These are phyloP conservation scores for Puffinus mauretanicus DNA, from an alignment of 2,113 vertebrate genomes.

Conservation along the genomic window DNA sequence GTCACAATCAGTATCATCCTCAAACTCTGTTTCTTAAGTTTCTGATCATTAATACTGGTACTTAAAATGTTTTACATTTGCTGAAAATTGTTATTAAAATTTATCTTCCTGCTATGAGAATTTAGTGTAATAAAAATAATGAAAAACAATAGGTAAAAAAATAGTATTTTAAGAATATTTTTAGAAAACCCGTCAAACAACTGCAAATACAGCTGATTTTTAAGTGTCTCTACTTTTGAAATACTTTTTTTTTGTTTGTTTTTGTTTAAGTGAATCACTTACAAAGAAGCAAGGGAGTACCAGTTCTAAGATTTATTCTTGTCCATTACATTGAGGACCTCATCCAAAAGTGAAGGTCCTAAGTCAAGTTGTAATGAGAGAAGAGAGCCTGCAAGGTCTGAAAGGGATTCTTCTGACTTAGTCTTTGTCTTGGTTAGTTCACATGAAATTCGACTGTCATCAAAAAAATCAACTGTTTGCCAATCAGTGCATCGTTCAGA, in stretches of 20 bases:
- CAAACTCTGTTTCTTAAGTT: slow-evolving; percentile 4
- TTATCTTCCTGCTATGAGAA: slow-evolving; percentile 30
- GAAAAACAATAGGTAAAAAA: slow-evolving; percentile 69
- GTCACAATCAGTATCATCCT: background rate
- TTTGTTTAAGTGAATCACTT: slow-evolving; percentile 29
- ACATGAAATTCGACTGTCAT: slow-evolving; percentile 78
- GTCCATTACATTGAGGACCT: slow-evolving; percentile 98
- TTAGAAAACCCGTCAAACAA: slow-evolving; percentile 67
- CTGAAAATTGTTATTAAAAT: slow-evolving; percentile 49
- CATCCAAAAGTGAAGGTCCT: slow-evolving; percentile 96
- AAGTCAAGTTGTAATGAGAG: slow-evolving; percentile 94
- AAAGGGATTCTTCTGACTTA: slow-evolving; percentile 85
- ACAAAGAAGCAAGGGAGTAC: slow-evolving; percentile 1
- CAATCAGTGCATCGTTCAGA: slow-evolving; percentile 84
- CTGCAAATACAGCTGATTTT: slow-evolving; percentile 52
- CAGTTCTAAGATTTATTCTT: slow-evolving; percentile 77
- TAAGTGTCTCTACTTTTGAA: slow-evolving; percentile 60
- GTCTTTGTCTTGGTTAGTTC: slow-evolving; percentile 84
- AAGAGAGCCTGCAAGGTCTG: slow-evolving; percentile 87
- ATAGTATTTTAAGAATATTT: slow-evolving; percentile 65
- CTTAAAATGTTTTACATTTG: slow-evolving; percentile 32
- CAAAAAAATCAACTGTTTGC: slow-evolving; percentile 86
- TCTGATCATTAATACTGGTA: slow-evolving; percentile 56
- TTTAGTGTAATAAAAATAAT: slow-evolving; percentile 50
- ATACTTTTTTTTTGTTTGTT: slow-evolving; percentile 49